These are phyloP conservation scores for Spongilla lacustris DNA, from an alignment of 37 sponge, comb jelly and placozoan species.

Conservation along the genomic window DNA sequence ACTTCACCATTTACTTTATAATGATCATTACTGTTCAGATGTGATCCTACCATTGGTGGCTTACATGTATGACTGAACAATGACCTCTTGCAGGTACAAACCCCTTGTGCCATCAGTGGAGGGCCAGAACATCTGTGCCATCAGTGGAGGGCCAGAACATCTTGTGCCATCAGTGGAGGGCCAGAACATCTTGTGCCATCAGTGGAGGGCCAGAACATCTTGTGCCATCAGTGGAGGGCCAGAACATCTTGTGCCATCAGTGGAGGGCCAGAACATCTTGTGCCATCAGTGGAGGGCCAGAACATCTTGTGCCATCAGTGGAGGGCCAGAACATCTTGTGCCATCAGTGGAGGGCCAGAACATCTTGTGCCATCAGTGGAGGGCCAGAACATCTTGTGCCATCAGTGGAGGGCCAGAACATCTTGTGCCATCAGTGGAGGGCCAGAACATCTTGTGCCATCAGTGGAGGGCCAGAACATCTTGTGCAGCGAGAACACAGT, in stretches of 20 bases:
- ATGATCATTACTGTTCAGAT: too few relatives aligned
- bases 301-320: slow-evolving; percentile 63
- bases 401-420: too few relatives aligned
- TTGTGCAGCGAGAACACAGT: slow-evolving; percentile 77
- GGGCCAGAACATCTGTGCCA: too few relatives aligned
- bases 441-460: slow-evolving; percentile 46
- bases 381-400: slow-evolving; percentile 12
- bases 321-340: too few relatives aligned
- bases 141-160: slow-evolving; percentile 43
- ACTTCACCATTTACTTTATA: too few relatives aligned
- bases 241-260: too few relatives aligned
- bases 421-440: not conserved
- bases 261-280: slow-evolving; percentile 41
- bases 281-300: slow-evolving; percentile 33
- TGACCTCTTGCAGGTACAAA: too few relatives aligned
- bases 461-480: slow-evolving; percentile 47
- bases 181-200: slow-evolving; percentile 52
- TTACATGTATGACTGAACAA: too few relatives aligned
- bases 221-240: too few relatives aligned
- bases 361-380: slow-evolving; percentile 40
- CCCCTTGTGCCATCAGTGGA: too few relatives aligned
- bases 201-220: too few relatives aligned
- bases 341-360: slow-evolving; percentile 50
- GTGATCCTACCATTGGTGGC: too few relatives aligned
- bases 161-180: slow-evolving; percentile 40